Conservation (phyloP, 2,113 vertebrate genomes). For the Romanogobio albipinnatus region DNA sequence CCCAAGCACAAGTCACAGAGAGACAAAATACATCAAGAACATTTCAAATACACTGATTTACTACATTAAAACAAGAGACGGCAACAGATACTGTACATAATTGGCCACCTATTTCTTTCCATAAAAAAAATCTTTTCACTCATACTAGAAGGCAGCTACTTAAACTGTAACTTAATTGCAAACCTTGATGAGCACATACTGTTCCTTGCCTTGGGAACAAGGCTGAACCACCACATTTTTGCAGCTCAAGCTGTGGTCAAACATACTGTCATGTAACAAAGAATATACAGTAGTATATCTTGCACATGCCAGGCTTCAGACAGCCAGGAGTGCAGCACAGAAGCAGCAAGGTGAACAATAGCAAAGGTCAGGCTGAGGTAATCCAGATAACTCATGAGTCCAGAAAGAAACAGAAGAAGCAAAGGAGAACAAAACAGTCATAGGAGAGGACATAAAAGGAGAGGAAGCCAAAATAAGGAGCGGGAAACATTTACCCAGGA, state of each 20-base stretch:
- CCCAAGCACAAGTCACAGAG: background rate
- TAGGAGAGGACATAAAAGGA: conserved; percentile 42
- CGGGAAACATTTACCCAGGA: conserved; percentile 74
- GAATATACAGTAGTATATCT: background rate
- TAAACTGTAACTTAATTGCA: conserved; percentile 25
- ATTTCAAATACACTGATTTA: background rate
- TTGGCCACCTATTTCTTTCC: background rate
- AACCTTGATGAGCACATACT: conserved; percentile 55
- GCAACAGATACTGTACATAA: background rate
- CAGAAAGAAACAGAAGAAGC: conserved; percentile 37
- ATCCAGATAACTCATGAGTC: background rate
- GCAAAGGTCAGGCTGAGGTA: conserved; percentile 5
- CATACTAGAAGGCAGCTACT: background rate
- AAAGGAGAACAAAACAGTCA: conserved; percentile 32
- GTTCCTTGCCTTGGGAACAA: conserved; percentile 59
- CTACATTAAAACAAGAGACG: background rate
- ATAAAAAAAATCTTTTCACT: background rate
- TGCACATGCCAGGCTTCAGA: background rate
- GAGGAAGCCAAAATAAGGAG: conserved; percentile 57
- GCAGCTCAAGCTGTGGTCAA: conserved; percentile 36
- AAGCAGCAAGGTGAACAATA: conserved; percentile 8
- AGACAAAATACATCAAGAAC: background rate
- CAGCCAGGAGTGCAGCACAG: background rate
- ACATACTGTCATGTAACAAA: background rate
- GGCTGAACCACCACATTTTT: conserved; percentile 52